Percentiles rank a stretch among this genome's conserved stretches.
phyloP scores from a whole-genome alignment of 1,140 invertebrate species.

The Eumeta japonica region DNA sequence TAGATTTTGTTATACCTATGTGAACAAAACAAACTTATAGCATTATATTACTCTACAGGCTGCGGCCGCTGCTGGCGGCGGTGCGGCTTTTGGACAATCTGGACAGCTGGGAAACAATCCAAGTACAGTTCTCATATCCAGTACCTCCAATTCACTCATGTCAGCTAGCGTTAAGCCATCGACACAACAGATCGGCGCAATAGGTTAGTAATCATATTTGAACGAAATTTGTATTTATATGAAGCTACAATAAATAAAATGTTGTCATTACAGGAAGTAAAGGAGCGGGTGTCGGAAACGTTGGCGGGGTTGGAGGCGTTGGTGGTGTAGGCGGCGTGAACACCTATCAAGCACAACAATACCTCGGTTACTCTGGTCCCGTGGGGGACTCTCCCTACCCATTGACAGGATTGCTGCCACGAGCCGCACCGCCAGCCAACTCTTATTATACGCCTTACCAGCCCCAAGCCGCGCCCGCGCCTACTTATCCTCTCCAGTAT shows the following conservation, averaged over 20 bases:
- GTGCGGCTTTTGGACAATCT: constrained; percentile 71
- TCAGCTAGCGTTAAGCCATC: constrained; percentile 85
- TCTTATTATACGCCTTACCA: constrained; percentile 49
- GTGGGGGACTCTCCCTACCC: constrained; percentile 46
- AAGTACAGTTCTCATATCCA: constrained; percentile 85
- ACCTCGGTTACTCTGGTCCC: constrained; percentile 46
- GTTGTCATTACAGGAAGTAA: constrained; percentile 29
- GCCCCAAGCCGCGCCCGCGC: constrained; percentile 39
- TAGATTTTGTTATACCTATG: no score
- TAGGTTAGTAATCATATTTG: constrained; percentile 56
- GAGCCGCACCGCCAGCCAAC: constrained; percentile 39
- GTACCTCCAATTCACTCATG: constrained; percentile 84
- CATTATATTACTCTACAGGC: no score
- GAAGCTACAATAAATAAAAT: background rate
- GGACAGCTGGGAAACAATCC: constrained; percentile 79
- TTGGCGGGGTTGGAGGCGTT: constrained; percentile 36
- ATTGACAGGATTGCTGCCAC: constrained; percentile 37
- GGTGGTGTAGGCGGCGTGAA: constrained; percentile 36
- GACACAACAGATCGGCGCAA: constrained; percentile 77
- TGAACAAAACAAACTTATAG: no score
- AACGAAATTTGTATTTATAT: background rate
- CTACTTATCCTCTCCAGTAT: constrained; percentile 47
- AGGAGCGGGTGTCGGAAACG: constrained; percentile 37
- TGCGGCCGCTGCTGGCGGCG: constrained; percentile 57
- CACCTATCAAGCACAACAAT: constrained; percentile 49